Conservation (phyloP, 2,113 vertebrate genomes). For the Apodemus speciosus region DNA sequence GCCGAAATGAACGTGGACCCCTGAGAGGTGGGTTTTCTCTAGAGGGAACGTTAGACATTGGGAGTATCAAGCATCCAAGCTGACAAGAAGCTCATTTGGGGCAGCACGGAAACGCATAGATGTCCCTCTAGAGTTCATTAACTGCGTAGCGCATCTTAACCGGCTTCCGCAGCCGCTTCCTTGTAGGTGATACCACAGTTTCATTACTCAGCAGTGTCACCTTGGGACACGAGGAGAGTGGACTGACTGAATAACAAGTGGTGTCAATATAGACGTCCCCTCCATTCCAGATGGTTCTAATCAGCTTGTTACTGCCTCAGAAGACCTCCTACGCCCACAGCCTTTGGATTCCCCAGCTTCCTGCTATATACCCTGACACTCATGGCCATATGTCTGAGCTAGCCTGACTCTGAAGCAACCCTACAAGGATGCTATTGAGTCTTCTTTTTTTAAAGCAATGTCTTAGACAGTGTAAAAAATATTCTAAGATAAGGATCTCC, state of each 20-base stretch:
- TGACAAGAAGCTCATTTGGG: neutral
- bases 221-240: neutral
- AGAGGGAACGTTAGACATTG: neutral
- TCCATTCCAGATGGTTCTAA: constrained; percentile 2
- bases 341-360: neutral
- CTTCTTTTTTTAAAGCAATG: neutral
- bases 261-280: neutral
- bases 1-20: neutral
- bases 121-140: neutral
- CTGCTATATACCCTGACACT: neutral
- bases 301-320: constrained; percentile 11
- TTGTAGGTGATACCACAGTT: neutral
- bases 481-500: neutral
- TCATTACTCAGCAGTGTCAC: neutral
- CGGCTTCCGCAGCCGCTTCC: neutral
- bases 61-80: neutral
- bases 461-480: neutral
- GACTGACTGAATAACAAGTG: neutral
- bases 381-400: neutral
- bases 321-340: neutral
- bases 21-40: neutral
- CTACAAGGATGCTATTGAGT: neutral
- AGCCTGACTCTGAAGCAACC: neutral
- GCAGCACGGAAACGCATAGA: neutral
- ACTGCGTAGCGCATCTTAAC: neutral